Percentiles rank a stretch among this genome's conserved stretches.
phyloP scores from a whole-genome alignment of 2,888 invertebrate species.

The Melanargia galathea region DNA sequence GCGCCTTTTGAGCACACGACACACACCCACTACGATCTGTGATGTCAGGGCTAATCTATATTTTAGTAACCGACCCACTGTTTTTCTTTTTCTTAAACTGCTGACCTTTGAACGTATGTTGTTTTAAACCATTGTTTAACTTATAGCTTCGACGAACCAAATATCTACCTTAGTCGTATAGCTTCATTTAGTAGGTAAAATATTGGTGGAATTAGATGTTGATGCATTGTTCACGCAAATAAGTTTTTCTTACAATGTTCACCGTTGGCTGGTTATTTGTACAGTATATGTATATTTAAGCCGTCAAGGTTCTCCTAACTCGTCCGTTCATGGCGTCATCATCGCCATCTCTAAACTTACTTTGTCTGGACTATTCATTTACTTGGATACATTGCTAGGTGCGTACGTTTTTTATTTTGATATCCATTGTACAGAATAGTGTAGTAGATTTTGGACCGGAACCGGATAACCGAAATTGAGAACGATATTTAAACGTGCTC shows the following conservation, averaged over 20 bases:
- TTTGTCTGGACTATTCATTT: conserved; percentile 16
- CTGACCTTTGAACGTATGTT: conserved; percentile 30
- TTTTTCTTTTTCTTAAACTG: conserved; percentile 31
- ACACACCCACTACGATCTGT: conserved; percentile 53
- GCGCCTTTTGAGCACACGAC: conserved; percentile 42
- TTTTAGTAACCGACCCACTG: conserved; percentile 49
- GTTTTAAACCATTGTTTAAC: conserved; percentile 29
- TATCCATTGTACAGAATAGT: neutral
- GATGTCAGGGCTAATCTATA: conserved; percentile 66
- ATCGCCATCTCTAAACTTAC: conserved; percentile 24
- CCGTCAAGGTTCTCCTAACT: conserved; percentile 33
- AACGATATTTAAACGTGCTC: conserved; percentile 37
- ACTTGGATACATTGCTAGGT: neutral
- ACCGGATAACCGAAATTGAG: conserved; percentile 18
- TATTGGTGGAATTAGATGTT: neutral
- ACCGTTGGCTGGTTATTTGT: conserved; percentile 22
- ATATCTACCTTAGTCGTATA: neutral
- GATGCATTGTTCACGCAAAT: conserved; percentile 16
- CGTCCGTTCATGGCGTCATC: conserved; percentile 30
- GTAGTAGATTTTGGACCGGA: neutral
- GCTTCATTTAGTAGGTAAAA: neutral
- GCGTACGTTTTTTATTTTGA: neutral
- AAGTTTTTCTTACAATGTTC: conserved; percentile 21
- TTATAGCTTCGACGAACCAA: conserved; percentile 11
- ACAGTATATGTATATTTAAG: conserved; percentile 33